Base-by-base conservation (phyloP, 2,797 vertebrate species). In the Trachops cirrhosus region DNA sequence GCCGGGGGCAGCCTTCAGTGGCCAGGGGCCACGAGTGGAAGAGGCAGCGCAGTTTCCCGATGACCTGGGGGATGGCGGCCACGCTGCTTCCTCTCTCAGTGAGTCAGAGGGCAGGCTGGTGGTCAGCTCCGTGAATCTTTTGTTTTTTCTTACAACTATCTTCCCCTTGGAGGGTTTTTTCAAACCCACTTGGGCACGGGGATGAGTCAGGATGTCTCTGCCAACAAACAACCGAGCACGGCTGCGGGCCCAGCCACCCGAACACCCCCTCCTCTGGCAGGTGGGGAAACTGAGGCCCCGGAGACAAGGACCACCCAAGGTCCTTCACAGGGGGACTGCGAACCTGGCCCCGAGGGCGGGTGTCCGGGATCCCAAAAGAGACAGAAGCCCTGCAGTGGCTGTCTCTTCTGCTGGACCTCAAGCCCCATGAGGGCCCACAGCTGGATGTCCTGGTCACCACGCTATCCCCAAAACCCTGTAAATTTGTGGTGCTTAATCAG, bases 171-270 rank as follows among this genome's bases (percentile, higher is more conserved):
- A 80, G 34, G 78, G 62, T 94, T 57, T 44, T 86, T 85, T 70
- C 89, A 90, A 90, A 26, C 15, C 50, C 64, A 52, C 10, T 15
- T 70, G 68, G 71, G 68, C 26, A 39, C 0, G 0, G 7, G 54
- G 9, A 26, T 91, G 73, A 95, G 59, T 86, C 87, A 74, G 41
- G 74, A 32, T 62, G 50, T 92, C 82, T 93, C 73, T 62, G 26
- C 74, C 93, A 62, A 48, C 11, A 39, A 16, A 74, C 21, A 46
- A 29, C 10, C 34, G 12, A 3, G 4, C 52, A 37, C 32, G 52
- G 78, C 48, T 44, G 52, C 62, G 14, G 62, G 39, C 24, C 2
- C 50, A 16, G 59, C 29, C 44, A 24, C 39, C 41, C 29, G 21
- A 21, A 71, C n/a, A 50, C 41, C n/a, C n/a, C 24, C 32, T 59